Evolutionary conservation across 2,888 invertebrate genomes (phyloP).

Genomic region (Himalopsyche anomala): DNA sequence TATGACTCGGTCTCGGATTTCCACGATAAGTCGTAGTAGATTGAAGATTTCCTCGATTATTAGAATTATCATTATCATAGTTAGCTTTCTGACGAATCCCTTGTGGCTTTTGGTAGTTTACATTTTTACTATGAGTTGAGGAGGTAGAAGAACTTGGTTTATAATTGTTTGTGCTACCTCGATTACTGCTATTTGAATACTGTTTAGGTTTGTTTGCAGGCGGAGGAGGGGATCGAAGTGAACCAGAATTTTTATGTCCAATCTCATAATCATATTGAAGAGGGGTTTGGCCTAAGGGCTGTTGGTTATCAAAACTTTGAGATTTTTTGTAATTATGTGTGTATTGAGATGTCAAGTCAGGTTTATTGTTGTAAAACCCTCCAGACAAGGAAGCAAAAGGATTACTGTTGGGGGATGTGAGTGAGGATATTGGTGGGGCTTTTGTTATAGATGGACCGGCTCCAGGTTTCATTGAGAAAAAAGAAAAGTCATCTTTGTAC

Average conservation of each 20-base stretch:
- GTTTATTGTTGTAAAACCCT: slow-evolving; percentile 77
- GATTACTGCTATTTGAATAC: slow-evolving; percentile 44
- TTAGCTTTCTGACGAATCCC: slow-evolving; percentile 48
- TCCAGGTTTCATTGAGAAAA: slow-evolving; percentile 61
- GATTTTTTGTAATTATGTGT: slow-evolving; percentile 62
- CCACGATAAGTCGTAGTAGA: slow-evolving; percentile 22
- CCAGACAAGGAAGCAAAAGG: slow-evolving; percentile 73
- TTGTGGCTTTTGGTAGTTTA: slow-evolving; percentile 48
- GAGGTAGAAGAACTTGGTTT: slow-evolving; percentile 41
- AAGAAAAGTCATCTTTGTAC: slow-evolving; percentile 63
- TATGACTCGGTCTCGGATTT: slow-evolving; percentile 53
- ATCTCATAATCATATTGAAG: slow-evolving; percentile 65
- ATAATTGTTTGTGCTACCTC: slow-evolving; percentile 43
- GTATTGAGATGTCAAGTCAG: slow-evolving; percentile 59
- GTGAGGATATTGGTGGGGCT: slow-evolving; percentile 77
- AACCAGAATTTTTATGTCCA: slow-evolving; percentile 67
- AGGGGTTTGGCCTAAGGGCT: slow-evolving; percentile 47
- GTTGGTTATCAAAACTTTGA: slow-evolving; percentile 52
- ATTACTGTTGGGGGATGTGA: slow-evolving; percentile 71
- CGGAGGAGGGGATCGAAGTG: slow-evolving; percentile 54
- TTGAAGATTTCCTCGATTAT: slow-evolving; percentile 30
- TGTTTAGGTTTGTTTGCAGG: slow-evolving; percentile 47
- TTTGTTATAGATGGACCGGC: slow-evolving; percentile 72
- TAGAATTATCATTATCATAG: slow-evolving; percentile 43
- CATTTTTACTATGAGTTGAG: slow-evolving; percentile 46